These are phyloP conservation scores for Halocaridina rubra DNA, from an alignment of 2,888 invertebrate species.

Conservation along the genomic window DNA sequence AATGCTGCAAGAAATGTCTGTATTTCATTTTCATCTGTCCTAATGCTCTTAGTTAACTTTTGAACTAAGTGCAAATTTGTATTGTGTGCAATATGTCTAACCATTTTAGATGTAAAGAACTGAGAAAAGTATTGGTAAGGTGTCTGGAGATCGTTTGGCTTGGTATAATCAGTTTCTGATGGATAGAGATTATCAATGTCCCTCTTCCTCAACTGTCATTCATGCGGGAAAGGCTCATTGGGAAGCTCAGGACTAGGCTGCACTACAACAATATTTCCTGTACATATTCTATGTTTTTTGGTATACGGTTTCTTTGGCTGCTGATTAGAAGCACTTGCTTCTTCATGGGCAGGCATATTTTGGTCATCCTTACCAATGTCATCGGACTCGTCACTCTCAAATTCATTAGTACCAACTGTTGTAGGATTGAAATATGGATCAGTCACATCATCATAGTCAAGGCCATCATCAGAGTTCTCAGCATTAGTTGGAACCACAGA, in stretches of 20 bases:
- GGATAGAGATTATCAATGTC: conserved; percentile 12
- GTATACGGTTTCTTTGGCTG: not conserved
- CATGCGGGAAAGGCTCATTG: not conserved
- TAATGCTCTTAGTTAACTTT: not conserved
- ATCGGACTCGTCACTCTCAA: not conserved
- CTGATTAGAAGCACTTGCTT: not conserved
- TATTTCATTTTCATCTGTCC: not conserved
- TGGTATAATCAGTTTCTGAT: not conserved
- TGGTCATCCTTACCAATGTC: not conserved
- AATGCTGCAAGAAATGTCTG: not conserved
- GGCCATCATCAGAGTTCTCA: not conserved
- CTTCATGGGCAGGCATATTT: not conserved
- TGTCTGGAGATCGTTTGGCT: not conserved
- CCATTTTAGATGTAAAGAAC: conserved; percentile 5
- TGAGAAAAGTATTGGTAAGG: not conserved
- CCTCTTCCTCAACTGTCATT: not conserved
- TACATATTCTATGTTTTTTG: not conserved
- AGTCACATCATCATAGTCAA: not conserved
- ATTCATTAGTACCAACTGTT: no score
- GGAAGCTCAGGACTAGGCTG: not conserved
- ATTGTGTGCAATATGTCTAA: not conserved
- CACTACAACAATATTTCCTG: no score
- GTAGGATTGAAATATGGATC: no score
- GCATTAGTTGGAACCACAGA: not conserved
- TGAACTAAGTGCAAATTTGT: conserved; percentile 19